These are phyloP conservation scores for Drosophila lowei DNA, from an alignment of 1,140 invertebrate genomes.

Conservation along the genomic window DNA sequence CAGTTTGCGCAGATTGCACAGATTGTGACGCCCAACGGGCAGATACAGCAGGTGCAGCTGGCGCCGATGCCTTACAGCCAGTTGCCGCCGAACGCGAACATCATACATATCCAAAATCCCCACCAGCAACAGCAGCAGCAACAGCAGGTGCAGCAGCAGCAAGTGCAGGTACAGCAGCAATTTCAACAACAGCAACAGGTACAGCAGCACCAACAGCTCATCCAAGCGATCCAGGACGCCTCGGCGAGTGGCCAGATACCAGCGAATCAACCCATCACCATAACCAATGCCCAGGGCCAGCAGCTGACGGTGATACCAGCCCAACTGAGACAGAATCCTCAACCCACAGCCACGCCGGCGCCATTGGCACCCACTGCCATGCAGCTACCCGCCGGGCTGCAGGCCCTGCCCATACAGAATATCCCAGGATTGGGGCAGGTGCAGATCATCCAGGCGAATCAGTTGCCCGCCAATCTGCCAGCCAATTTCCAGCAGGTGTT, in stretches of 20 bases:
- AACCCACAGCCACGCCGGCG: constrained; percentile 75
- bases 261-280: constrained; percentile 85
- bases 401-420: constrained; percentile 88
- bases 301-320: constrained; percentile 89
- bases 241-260: constrained; percentile 82
- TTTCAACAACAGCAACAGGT: constrained; percentile 66
- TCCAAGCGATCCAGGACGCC: constrained; percentile 74
- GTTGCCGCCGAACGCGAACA: constrained; percentile 83
- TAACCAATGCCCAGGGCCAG: constrained; percentile 87
- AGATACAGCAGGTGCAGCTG: constrained; percentile 92
- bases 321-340: constrained; percentile 84
- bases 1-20: constrained; percentile 91
- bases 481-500: constrained; percentile 71
- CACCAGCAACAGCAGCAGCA: constrained; percentile 74
- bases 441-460: constrained; percentile 85
- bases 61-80: constrained; percentile 84
- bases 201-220: constrained; percentile 67
- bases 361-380: constrained; percentile 46
- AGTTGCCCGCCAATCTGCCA: constrained; percentile 66
- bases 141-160: constrained; percentile 52
- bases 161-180: constrained; percentile 39
- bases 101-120: constrained; percentile 78
- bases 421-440: constrained; percentile 90
- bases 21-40: constrained; percentile 93
- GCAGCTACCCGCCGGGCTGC: constrained; percentile 82